Base-by-base conservation (phyloP, 2,888 invertebrate genomes). In the Ophion slaviceki region DNA sequence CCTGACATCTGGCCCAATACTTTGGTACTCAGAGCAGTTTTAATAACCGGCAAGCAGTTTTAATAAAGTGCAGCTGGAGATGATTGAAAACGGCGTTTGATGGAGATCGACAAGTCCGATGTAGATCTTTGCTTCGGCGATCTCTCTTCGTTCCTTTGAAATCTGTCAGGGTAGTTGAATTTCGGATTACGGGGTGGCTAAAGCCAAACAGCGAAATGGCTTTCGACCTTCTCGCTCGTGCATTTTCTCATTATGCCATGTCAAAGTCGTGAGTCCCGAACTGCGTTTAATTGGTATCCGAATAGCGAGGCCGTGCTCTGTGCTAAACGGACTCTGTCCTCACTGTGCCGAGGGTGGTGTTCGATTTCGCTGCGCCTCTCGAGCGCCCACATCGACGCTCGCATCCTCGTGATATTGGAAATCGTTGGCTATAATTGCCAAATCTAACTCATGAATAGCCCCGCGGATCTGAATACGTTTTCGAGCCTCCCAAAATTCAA, bases 371-470 rank as follows among this genome's bases (percentile, higher is more conserved):
- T 28, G 24, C 45, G 10, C n/a, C 40, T 53, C 10, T 7, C 28
- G 20, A 36, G 66, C 17, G 11, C 66, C 53, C 36, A 53, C 47
- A 14, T 32, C 36, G 76, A 53, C 10, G 66, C 76, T 20, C 14
- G 8, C 17, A 24, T 45, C n/a, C 76, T 28, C 14, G 36, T 36
- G 53, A 76, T 53, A 66, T 76, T 76, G 76, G 75, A 75, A 75
- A 75, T 75, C 75, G n/a, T 75, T n/a, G n/a, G 8, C 45, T 75
- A 45, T 75, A 45, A 75, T 75, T 32, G 28, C 75, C 75, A 64
- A 47, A 64, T n/a, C 17, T 53, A 45, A 28, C 24, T 72, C 75
- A 81, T 81, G 40, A 70, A 75, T 64, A 24, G 62, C 17, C 47
- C 17, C 24, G 20, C 28, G 45, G n/a, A 28, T 28, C 53, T 17